Evolutionary conservation across 2,113 vertebrate genomes (phyloP), one percentile per base, ranked within the genome.

Genomic region (Tenebrosternarchus preto): DNA sequence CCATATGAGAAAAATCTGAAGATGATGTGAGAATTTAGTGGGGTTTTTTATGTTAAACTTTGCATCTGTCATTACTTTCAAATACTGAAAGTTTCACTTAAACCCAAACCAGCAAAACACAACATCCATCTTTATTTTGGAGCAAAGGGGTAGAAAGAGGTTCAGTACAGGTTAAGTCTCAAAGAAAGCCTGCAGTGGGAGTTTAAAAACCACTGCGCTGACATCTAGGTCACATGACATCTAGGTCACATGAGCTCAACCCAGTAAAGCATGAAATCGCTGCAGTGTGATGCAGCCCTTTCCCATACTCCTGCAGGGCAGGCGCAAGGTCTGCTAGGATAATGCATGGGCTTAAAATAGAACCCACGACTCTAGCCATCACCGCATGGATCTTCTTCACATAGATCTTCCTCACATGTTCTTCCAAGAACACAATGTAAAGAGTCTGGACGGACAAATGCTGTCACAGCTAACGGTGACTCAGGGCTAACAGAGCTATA

Each of bases 241-340:
- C n/a, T 66, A 31, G 43, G 15, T 3, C 43, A 3, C 29, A 80
- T 56, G 60, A 80, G 56, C 70, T 66, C 46, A 80, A 57, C 43
- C 46, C 60, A 73, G 36, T 43, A 80, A 73, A 74, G 78, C 78
- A 57, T 80, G 71, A 74, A 80, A 74, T 74, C 55, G 73, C 71
- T 67, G 70, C 5, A 50, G 46, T 36, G 46, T 25, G 46, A 39
- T 29, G 73, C 31, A 56, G 43, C 73, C 43, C 19, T 29, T 73
- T 73, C 56, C 33, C 25, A 66, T 43, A 46, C 36, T 74, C 31
- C 36, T 36, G 43, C 69, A 19, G 25, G 46, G 63, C 69, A 64
- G 60, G 55, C 50, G 60, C 60, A 80, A 80, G 55, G 29, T 67
- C 61, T 71, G 73, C 70, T 67, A 20, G n/a, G 22, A 67, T 80